Conservation (phyloP, 64 coral and sea anemone species). For the Astreopora myriophthalma region DNA sequence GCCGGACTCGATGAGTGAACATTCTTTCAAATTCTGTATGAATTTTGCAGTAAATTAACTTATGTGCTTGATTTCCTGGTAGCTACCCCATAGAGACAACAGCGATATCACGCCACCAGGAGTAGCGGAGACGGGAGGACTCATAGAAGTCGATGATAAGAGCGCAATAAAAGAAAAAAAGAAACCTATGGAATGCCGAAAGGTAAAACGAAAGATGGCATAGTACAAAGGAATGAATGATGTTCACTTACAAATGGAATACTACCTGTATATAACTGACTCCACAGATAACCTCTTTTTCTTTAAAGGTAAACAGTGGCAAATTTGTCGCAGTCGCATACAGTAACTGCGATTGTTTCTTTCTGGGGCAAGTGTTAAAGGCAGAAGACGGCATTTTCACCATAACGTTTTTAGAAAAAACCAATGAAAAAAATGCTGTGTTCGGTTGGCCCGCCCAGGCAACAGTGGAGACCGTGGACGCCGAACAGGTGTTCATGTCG, state of each 20-base stretch:
- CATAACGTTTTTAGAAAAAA: background rate
- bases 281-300: too few relatives aligned
- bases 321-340: background rate
- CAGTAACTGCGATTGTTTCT: background rate
- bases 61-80: background rate
- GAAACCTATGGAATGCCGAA: background rate
- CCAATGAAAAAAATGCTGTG: background rate
- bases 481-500: too few relatives aligned
- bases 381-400: background rate
- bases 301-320: background rate
- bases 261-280: background rate
- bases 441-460: too few relatives aligned
- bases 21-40: too few relatives aligned
- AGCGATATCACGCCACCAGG: background rate
- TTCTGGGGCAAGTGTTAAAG: background rate
- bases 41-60: too few relatives aligned
- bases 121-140: background rate
- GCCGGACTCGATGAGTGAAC: too few relatives aligned
- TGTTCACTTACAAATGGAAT: background rate
- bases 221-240: background rate
- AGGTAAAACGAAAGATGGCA: background rate
- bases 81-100: too few relatives aligned
- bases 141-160: background rate
- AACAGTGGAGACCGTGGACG: too few relatives aligned
- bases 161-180: background rate